Percentiles rank a stretch among this genome's conserved stretches.
Conservation (phyloP, 2,888 invertebrate genomes). For the Linnaemya vulpina region DNA sequence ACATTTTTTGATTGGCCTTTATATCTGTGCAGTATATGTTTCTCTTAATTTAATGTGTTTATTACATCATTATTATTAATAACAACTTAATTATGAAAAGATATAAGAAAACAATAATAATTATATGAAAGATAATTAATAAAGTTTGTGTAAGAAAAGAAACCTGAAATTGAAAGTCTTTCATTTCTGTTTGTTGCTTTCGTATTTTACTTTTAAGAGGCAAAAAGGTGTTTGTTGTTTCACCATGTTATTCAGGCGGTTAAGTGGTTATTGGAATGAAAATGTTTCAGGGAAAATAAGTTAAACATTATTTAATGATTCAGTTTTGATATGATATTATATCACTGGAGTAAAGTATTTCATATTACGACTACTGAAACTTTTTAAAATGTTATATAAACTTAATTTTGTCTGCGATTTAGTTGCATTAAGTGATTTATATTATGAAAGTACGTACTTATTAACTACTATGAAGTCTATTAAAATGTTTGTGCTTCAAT, state of each 20-base stretch:
- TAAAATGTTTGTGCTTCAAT: too few species aligned
- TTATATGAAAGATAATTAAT: not conserved
- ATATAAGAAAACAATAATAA: not conserved
- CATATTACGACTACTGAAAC: too few species aligned
- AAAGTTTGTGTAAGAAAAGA: not conserved
- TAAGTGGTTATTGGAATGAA: not conserved
- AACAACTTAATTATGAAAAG: not conserved
- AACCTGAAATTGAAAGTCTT: slow-evolving; percentile 5
- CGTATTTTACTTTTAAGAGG: not conserved
- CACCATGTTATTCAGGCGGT: not conserved
- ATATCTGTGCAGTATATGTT: too few species aligned
- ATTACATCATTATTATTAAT: not conserved
- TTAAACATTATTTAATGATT: not conserved
- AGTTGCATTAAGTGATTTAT: too few species aligned
- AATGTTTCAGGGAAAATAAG: not conserved
- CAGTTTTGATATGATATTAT: too few species aligned
- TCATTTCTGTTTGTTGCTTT: slow-evolving; percentile 25
- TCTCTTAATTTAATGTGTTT: too few species aligned
- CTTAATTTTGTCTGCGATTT: too few species aligned
- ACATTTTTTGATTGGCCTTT: too few species aligned
- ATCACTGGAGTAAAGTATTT: too few species aligned
- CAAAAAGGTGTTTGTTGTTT: not conserved
- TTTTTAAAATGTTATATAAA: too few species aligned
- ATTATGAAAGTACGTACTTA: too few species aligned
- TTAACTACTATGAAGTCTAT: too few species aligned